These are phyloP conservation scores for Xestia ashworthii DNA, from an alignment of 2,888 invertebrate species.

Conservation along the genomic window DNA sequence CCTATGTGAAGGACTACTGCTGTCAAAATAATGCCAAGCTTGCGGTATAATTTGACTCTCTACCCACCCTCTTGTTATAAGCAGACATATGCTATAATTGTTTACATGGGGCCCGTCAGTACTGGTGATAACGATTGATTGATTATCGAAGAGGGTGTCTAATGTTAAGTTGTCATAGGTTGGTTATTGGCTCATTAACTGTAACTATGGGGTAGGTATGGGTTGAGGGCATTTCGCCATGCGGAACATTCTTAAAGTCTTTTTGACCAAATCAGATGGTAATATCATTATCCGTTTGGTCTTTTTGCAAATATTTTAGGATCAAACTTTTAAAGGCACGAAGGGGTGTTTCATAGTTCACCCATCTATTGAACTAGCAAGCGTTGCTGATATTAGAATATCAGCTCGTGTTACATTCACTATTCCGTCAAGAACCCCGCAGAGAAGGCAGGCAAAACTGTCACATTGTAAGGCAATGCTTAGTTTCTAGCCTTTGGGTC, in stretches of 20 bases:
- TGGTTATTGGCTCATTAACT: constrained; percentile 32
- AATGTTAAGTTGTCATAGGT: constrained; percentile 53
- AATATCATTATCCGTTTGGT: not conserved
- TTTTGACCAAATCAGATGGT: not conserved
- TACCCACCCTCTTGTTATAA: constrained; percentile 49
- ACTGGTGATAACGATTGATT: constrained; percentile 70
- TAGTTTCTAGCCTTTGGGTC: not conserved
- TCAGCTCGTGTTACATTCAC: not conserved
- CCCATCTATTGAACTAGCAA: not conserved
- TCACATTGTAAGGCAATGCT: not conserved
- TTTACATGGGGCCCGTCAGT: constrained; percentile 69
- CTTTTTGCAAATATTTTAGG: not conserved
- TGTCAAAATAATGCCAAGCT: constrained; percentile 57
- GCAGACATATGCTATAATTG: constrained; percentile 82
- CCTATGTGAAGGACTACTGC: constrained; percentile 13
- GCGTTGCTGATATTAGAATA: not conserved
- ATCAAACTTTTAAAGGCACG: not conserved
- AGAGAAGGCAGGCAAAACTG: not conserved
- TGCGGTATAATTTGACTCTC: constrained; percentile 56
- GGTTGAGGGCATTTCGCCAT: not conserved
- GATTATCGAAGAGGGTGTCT: constrained; percentile 65
- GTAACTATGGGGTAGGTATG: not conserved
- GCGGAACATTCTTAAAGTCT: not conserved
- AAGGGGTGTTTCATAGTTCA: not conserved
- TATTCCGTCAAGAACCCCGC: not conserved